A percentile compares a stretch with the other conserved stretches of the same genome.
These are phyloP conservation scores for Metopia argyrocephala DNA, from an alignment of 2,888 invertebrate genomes.

Conservation along the genomic window DNA sequence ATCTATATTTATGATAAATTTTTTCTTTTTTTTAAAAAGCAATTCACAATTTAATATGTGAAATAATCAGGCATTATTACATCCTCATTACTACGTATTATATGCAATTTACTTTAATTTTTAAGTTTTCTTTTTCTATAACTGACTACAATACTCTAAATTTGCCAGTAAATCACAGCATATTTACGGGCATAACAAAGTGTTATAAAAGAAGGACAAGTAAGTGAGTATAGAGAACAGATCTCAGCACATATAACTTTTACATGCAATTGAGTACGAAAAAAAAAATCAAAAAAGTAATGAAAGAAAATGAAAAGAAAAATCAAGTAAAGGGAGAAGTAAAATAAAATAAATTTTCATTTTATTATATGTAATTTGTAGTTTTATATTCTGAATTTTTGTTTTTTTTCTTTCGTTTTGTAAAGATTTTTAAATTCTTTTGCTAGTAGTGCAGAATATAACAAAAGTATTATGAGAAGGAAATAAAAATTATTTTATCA, in stretches of 20 bases:
- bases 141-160: not conserved
- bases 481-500: conserved; percentile 2
- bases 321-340: not conserved
- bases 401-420: too few relatives aligned
- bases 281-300: not conserved
- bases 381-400: not conserved
- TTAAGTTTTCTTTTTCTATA: not conserved
- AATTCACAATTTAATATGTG: not conserved
- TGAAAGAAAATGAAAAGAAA: not conserved
- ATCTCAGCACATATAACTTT: conserved; percentile 4
- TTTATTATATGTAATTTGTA: conserved; percentile 30
- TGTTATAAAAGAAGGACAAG: not conserved
- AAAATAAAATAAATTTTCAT: conserved; percentile 27
- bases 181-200: not conserved
- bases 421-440: too few relatives aligned
- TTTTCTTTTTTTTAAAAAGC: too few relatives aligned
- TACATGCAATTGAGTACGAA: not conserved
- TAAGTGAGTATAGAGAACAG: not conserved
- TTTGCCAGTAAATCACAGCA: not conserved
- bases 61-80: not conserved
- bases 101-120: not conserved
- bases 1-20: too few relatives aligned
- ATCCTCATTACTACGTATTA: not conserved
- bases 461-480: conserved; percentile 2
- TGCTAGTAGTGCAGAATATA: too few relatives aligned